Evolutionary conservation across 92 coral and sea anemone genomes (phyloP).

Genomic region (Isaurus tuberculatus): DNA sequence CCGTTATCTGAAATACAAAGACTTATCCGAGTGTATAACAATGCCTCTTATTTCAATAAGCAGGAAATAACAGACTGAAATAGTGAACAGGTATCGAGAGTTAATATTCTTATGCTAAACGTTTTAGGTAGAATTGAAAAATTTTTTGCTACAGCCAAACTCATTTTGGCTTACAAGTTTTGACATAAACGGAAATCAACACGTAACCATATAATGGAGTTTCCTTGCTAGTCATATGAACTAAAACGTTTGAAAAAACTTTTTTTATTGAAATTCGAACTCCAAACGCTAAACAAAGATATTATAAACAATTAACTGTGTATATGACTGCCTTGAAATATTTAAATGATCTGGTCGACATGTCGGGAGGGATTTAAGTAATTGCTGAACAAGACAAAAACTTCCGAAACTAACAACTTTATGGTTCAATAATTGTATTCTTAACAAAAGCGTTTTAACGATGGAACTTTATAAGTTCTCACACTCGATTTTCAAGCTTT

Average conservation of each 20-base stretch:
- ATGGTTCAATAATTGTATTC: slow-evolving; percentile 43
- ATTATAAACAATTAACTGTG: slow-evolving; percentile 1
- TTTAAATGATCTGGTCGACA: slow-evolving; percentile 35
- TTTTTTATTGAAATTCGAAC: slow-evolving; percentile 12
- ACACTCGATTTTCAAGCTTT: slow-evolving; percentile 8
- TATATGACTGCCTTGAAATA: background rate
- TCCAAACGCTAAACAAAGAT: background rate
- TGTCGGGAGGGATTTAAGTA: slow-evolving; percentile 47
- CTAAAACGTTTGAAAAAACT: background rate
- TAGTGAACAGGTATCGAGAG: background rate
- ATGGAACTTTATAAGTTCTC: slow-evolving; percentile 34
- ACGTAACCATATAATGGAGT: background rate
- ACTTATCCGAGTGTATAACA: background rate
- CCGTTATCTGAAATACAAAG: slow-evolving; percentile 2
- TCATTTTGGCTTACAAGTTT: background rate
- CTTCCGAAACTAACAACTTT: slow-evolving; percentile 48
- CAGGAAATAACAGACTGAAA: slow-evolving; percentile 16
- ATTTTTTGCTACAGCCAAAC: background rate
- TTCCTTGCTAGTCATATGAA: background rate
- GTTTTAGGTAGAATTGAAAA: background rate
- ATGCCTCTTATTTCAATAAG: slow-evolving; percentile 17
- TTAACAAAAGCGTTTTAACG: slow-evolving; percentile 38
- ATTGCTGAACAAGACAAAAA: slow-evolving; percentile 47
- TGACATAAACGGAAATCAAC: background rate
- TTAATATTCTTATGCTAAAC: slow-evolving; percentile 18